Conservation (phyloP, 2,113 vertebrate genomes). For the Xerus inauris region DNA sequence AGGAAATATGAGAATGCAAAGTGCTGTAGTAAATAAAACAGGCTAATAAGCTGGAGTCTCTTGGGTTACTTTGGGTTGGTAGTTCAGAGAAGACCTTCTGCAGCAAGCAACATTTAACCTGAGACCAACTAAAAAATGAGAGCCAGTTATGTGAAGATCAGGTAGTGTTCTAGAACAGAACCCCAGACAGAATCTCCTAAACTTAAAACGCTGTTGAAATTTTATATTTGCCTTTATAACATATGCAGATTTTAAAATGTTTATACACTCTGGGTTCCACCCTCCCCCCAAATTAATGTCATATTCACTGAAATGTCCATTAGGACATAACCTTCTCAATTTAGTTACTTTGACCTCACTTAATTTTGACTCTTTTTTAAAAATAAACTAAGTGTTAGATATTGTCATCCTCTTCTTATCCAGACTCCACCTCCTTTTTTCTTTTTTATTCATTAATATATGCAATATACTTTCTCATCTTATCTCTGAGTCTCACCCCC, state of each 20-base stretch:
- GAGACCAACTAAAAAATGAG: neutral
- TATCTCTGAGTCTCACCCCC: slow-evolving; percentile 23
- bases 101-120: neutral
- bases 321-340: neutral
- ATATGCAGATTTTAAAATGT: neutral
- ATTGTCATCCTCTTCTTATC: neutral
- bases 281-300: neutral
- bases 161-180: neutral
- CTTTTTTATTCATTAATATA: neutral
- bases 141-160: neutral
- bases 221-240: slow-evolving; percentile 9
- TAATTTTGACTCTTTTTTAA: neutral
- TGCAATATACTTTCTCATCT: slow-evolving; percentile 21
- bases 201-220: neutral
- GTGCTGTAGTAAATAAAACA: neutral
- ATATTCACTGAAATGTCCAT: neutral
- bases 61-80: neutral
- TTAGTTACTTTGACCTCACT: slow-evolving; percentile 17
- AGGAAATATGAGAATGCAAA: neutral
- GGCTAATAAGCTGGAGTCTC: neutral
- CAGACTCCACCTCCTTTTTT: neutral
- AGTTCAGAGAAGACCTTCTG: neutral
- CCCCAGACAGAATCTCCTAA: neutral
- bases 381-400: neutral
- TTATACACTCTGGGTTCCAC: neutral